Percentiles rank a stretch among this genome's conserved stretches.
Conservation (phyloP, 2,888 invertebrate genomes). For the Crematogaster levior region DNA sequence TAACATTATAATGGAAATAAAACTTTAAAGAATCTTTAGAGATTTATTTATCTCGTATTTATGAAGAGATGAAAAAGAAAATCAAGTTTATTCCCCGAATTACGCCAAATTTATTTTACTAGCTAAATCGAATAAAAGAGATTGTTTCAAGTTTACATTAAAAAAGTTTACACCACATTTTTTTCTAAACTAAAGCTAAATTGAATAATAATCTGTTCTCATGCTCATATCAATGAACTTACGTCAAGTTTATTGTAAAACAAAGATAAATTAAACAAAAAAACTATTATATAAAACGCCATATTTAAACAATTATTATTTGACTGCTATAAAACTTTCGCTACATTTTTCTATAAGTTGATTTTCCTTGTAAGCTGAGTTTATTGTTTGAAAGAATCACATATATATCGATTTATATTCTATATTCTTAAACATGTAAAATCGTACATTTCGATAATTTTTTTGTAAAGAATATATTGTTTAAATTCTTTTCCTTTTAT, state of each 20-base stretch:
- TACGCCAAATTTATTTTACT: not conserved
- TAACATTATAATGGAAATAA: not conserved
- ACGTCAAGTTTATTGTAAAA: not conserved
- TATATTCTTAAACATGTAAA: no score
- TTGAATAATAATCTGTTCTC: conserved; percentile 2
- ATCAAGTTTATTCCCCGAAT: not conserved
- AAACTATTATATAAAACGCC: not conserved
- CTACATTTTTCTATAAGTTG: no score
- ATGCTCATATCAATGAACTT: not conserved
- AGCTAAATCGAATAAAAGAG: not conserved
- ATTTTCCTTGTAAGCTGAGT: not conserved
- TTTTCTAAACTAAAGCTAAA: not conserved
- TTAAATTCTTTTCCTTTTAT: not conserved
- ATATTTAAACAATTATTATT: not conserved
- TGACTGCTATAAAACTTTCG: not conserved
- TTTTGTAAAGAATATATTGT: not conserved
- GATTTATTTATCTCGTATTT: not conserved
- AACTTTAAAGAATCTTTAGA: not conserved
- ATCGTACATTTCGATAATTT: not conserved
- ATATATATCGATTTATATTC: not conserved
- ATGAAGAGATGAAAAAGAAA: not conserved
- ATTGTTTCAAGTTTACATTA: not conserved
- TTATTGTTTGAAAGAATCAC: not conserved
- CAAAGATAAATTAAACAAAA: not conserved
- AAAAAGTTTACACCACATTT: no score